These are phyloP conservation scores for Parnassius smintheus DNA, from an alignment of 2,888 invertebrate species.

Conservation along the genomic window DNA sequence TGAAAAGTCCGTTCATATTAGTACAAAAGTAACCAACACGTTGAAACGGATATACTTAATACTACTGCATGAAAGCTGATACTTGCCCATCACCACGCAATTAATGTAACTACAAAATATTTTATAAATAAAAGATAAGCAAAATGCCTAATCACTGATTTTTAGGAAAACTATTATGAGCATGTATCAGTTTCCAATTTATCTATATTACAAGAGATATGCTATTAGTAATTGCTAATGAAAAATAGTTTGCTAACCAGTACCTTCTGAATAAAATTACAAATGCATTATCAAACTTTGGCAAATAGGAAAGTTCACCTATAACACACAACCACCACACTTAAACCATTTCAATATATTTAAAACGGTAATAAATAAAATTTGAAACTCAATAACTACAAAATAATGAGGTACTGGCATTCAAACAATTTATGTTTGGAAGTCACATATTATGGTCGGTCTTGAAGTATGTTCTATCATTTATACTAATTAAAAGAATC, in stretches of 20 bases:
- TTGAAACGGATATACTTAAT: conserved; percentile 68
- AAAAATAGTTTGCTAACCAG: conserved; percentile 60
- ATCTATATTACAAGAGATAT: conserved; percentile 60
- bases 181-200: conserved; percentile 65
- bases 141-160: conserved; percentile 32
- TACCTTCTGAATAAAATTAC: conserved; percentile 58
- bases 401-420: conserved; percentile 53
- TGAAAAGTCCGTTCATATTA: conserved; percentile 69
- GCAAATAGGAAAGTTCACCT: conserved; percentile 53
- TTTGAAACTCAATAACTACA: conserved; percentile 48
- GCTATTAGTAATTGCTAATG: conserved; percentile 51
- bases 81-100: conserved; percentile 55
- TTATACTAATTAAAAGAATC: conserved; percentile 54
- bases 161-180: conserved; percentile 44
- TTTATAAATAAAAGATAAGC: conserved; percentile 26
- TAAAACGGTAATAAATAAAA: conserved; percentile 52
- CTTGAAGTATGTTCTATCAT: conserved; percentile 34
- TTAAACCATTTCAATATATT: conserved; percentile 36
- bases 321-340: conserved; percentile 45
- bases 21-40: conserved; percentile 69
- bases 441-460: conserved; percentile 38
- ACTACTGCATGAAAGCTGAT: conserved; percentile 64
- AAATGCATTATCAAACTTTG: conserved; percentile 72
- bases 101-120: conserved; percentile 25
- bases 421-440: conserved; percentile 43